Conservation (phyloP, 2,797 vertebrate species). For the Hybognathus amarus region DNA sequence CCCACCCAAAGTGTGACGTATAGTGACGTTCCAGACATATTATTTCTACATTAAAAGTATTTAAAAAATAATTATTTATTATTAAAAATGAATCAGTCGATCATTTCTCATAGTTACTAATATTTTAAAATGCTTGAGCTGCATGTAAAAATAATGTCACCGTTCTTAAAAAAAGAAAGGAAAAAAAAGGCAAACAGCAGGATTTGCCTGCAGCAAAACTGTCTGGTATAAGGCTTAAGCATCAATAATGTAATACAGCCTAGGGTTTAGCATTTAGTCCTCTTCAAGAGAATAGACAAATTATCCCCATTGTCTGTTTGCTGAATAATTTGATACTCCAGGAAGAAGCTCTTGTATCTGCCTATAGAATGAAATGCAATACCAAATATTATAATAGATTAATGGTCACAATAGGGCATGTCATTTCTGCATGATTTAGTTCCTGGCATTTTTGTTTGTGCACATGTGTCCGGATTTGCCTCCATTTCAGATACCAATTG, state of each 20-base stretch:
- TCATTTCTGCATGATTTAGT: not conserved
- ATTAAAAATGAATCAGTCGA: not conserved
- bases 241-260: constrained; percentile 10
- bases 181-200: not conserved
- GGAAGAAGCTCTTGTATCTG: constrained; percentile 60
- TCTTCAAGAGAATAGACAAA: constrained; percentile 26
- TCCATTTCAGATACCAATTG: not conserved
- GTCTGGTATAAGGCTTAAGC: not conserved
- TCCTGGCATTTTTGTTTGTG: not conserved
- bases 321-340: constrained; percentile 68
- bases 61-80: not conserved
- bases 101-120: not conserved
- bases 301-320: constrained; percentile 34
- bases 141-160: not conserved
- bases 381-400: constrained; percentile 18
- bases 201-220: not conserved
- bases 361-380: constrained; percentile 57
- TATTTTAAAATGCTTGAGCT: not conserved
- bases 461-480: not conserved
- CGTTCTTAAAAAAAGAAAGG: not conserved
- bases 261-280: not conserved
- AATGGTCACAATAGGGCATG: not conserved
- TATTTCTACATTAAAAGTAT: not conserved
- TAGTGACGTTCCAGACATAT: not conserved
- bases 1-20: not conserved